Conservation (phyloP, 1,140 invertebrate genomes). For the Anoplolepis gracilipes region DNA sequence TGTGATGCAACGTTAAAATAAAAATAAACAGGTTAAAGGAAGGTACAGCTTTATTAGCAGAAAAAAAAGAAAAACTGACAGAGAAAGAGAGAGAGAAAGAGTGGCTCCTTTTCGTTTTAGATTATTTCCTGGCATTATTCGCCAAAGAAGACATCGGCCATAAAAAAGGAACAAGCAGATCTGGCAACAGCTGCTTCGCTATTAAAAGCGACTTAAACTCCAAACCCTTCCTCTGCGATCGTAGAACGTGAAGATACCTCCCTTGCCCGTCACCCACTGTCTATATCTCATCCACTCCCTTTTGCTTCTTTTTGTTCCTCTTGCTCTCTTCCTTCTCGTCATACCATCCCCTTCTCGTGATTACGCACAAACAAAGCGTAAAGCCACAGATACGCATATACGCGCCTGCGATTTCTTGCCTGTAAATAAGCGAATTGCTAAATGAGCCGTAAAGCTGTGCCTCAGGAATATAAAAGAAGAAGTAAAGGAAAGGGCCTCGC, state of each 20-base stretch:
- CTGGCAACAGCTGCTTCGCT: constrained; percentile 75
- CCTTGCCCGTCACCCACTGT: constrained; percentile 15
- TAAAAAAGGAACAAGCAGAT: constrained; percentile 72
- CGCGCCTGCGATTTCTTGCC: constrained; percentile 44
- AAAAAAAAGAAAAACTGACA: constrained; percentile 51
- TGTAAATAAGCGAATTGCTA: constrained; percentile 76
- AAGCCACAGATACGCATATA: constrained; percentile 51
- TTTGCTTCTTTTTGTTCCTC: constrained; percentile 43
- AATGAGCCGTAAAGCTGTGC: constrained; percentile 75
- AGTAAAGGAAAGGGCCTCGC: background rate
- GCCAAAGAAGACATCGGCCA: constrained; percentile 69
- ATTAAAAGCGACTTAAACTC: constrained; percentile 76
- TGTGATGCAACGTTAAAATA: background rate
- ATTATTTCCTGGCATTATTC: constrained; percentile 75
- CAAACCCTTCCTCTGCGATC: constrained; percentile 62
- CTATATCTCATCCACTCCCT: constrained; percentile 37
- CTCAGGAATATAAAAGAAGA: background rate
- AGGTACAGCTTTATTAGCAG: constrained; percentile 63
- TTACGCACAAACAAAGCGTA: constrained; percentile 61
- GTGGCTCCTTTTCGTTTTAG: constrained; percentile 61
- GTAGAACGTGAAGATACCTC: constrained; percentile 52
- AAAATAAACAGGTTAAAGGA: constrained; percentile 58
- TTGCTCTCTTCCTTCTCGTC: constrained; percentile 33
- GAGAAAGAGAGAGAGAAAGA: constrained; percentile 23
- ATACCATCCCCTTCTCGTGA: constrained; percentile 48